Conservation (phyloP, 1,140 invertebrate genomes). For the Aradophagus sp. region DNA sequence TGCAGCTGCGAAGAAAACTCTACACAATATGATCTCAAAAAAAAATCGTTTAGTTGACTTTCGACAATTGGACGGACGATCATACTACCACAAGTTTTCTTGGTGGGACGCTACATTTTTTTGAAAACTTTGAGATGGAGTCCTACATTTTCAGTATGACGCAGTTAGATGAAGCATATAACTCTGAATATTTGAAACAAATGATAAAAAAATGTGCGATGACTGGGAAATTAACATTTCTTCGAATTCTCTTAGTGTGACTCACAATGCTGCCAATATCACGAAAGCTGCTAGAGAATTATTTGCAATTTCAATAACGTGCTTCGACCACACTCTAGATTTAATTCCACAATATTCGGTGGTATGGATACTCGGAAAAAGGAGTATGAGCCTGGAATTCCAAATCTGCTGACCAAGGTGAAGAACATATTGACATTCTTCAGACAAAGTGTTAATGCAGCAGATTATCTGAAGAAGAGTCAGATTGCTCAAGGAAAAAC, state of each 20-base stretch:
- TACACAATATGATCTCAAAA: no score
- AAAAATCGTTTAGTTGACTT: no score
- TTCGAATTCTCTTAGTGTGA: conserved; percentile 3
- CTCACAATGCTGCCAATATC: conserved; percentile 32
- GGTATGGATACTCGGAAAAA: neutral
- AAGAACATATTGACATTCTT: conserved; percentile 10
- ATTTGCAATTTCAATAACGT: conserved; percentile 1
- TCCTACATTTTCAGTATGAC: no score
- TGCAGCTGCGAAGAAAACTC: no score
- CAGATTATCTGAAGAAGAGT: conserved; percentile 3
- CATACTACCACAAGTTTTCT: no score
- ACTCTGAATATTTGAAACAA: no score
- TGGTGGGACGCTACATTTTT: no score
- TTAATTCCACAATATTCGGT: conserved; percentile 24
- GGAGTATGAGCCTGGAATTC: neutral
- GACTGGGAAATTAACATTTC: conserved; percentile 14
- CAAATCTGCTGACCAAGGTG: neutral
- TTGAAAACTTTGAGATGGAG: no score
- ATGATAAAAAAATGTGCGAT: conserved; percentile 4
- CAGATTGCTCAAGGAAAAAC: conserved; percentile 6
- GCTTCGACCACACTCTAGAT: conserved; percentile 22
- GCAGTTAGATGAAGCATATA: no score
- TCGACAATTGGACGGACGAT: no score
- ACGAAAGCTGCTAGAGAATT: conserved; percentile 16
- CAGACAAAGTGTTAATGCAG: conserved; percentile 1